These are phyloP conservation scores for Empidonax traillii DNA, from an alignment of 2,113 vertebrate species.

Conservation along the genomic window DNA sequence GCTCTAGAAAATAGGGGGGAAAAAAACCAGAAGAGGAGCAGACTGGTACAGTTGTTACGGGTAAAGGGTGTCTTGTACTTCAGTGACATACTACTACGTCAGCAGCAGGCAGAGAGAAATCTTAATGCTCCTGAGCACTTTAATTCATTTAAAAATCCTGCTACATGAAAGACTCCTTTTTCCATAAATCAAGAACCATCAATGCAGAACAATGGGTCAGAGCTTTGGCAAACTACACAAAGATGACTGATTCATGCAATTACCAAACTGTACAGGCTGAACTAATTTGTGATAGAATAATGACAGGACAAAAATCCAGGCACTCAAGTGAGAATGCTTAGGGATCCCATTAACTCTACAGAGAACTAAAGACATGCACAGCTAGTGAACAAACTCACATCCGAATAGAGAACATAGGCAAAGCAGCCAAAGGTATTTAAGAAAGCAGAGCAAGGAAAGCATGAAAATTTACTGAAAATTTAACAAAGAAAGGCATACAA, in stretches of 20 bases:
- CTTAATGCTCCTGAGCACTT: neutral
- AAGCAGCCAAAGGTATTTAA: neutral
- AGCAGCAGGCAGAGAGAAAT: neutral
- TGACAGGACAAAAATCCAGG: slow-evolving; percentile 28
- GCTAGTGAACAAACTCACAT: neutral
- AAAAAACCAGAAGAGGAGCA: neutral
- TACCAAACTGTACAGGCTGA: slow-evolving; percentile 13
- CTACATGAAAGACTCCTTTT: neutral
- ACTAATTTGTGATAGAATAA: slow-evolving; percentile 28
- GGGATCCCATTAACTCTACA: neutral
- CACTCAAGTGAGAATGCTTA: neutral
- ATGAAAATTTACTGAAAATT: neutral
- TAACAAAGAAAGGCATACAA: neutral
- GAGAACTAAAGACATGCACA: neutral
- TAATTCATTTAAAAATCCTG: neutral
- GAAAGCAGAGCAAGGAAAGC: neutral
- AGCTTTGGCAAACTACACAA: slow-evolving; percentile 17
- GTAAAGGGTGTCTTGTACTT: neutral
- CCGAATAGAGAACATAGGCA: neutral
- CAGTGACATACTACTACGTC: neutral
- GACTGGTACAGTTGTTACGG: neutral
- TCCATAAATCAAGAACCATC: neutral
- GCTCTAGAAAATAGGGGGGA: neutral
- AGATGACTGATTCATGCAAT: slow-evolving; percentile 14
- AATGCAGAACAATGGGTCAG: neutral